phyloP scores from a whole-genome alignment of 2,113 vertebrate genomes.

The Dipodomys ordii region DNA sequence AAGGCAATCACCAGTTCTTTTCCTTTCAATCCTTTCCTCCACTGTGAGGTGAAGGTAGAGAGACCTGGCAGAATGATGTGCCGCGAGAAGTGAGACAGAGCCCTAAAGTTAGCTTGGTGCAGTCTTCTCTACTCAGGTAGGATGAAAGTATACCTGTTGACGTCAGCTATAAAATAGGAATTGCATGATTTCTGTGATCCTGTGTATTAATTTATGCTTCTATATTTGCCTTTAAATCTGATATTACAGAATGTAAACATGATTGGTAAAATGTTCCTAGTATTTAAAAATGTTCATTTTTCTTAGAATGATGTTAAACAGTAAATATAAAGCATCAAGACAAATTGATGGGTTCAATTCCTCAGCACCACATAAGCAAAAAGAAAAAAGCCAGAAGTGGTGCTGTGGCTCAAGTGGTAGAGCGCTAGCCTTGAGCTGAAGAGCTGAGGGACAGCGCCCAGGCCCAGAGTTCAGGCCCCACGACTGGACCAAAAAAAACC shows the following conservation, averaged over 20 bases:
- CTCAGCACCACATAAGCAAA: no score
- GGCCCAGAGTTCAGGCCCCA: no score
- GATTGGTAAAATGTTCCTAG: constrained; percentile 22
- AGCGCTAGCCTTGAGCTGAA: no score
- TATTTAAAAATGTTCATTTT: constrained; percentile 53
- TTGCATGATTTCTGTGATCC: background rate
- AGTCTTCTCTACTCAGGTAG: background rate
- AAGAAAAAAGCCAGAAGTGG: no score
- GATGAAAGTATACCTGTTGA: background rate
- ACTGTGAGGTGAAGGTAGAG: background rate
- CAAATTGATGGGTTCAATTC: no score
- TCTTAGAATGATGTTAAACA: constrained; percentile 20
- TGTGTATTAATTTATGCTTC: background rate
- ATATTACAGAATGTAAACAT: background rate
- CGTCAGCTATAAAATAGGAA: background rate
- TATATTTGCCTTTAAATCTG: constrained; percentile 51
- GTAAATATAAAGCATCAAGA: background rate
- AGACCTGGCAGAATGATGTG: background rate
- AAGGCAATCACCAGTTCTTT: background rate
- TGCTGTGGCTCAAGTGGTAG: no score
- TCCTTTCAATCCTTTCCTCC: background rate
- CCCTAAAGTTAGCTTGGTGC: background rate
- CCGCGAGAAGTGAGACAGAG: background rate
- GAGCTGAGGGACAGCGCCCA: no score
- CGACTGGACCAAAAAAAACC: no score